Percentiles rank a stretch among this genome's conserved stretches.
phyloP scores from a whole-genome alignment of 2,797 vertebrate species.

The Oreonectes daqikongensis region DNA sequence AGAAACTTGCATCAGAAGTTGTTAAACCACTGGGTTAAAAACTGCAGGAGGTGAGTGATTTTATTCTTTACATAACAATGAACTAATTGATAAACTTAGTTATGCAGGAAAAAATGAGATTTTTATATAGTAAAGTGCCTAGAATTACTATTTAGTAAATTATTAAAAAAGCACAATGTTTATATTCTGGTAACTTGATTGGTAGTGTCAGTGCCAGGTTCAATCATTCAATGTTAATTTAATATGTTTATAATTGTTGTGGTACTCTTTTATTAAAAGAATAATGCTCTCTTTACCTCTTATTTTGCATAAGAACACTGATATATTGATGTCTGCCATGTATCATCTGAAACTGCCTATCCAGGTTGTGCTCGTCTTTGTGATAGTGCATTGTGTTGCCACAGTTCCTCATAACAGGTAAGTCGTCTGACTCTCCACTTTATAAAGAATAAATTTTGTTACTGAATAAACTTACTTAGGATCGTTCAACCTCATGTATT shows the following conservation, averaged over 20 bases:
- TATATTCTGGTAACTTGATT: not conserved
- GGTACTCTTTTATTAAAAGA: not conserved
- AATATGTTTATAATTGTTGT: no score
- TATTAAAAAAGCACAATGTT: not conserved
- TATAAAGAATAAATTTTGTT: not conserved
- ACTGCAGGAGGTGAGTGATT: constrained; percentile 65
- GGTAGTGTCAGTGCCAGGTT: no score
- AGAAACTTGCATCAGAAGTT: constrained; percentile 37
- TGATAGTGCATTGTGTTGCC: constrained; percentile 76
- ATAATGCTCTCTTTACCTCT: not conserved
- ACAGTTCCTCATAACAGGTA: constrained; percentile 82
- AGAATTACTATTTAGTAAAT: not conserved
- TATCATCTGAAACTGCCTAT: constrained; percentile 75
- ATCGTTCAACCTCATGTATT: not conserved
- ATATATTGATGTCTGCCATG: constrained; percentile 72
- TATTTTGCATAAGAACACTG: constrained; percentile 16
- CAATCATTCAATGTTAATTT: no score
- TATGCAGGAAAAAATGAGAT: no score
- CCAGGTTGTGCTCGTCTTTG: constrained; percentile 74
- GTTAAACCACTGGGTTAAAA: constrained; percentile 50
- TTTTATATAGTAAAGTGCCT: no score
- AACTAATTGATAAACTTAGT: no score
- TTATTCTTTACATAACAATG: constrained; percentile 8
- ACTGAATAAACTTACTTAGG: not conserved
- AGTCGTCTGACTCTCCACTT: constrained; percentile 45